Percentiles rank a stretch among this genome's conserved stretches.
Conservation (phyloP, 2,113 vertebrate species). For the Petroica traversi region DNA sequence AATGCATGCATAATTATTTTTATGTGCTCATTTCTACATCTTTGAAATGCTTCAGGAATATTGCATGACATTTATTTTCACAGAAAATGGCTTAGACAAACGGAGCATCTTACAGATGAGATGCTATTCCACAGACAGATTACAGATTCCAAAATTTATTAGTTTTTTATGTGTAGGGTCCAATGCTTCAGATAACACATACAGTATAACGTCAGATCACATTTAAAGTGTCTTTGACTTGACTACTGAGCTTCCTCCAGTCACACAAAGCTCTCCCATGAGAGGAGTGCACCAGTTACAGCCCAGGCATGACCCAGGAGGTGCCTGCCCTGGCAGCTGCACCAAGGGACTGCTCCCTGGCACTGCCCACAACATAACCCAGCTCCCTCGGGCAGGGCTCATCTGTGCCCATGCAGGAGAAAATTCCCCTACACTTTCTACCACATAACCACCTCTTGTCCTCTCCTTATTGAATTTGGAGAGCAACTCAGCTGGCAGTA, state of each 20-base stretch:
- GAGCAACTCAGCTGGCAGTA: neutral
- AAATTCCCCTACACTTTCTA: neutral
- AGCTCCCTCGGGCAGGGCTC: neutral
- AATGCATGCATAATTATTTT: neutral
- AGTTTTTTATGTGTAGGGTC: accelerated
- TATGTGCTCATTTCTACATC: neutral
- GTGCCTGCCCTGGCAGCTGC: neutral
- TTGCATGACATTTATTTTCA: neutral
- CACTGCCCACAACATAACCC: neutral
- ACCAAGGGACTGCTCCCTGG: accelerated
- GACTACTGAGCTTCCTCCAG: neutral
- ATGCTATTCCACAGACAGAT: neutral
- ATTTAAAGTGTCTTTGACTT: neutral
- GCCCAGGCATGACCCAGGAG: accelerated
- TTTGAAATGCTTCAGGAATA: neutral
- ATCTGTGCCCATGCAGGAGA: neutral
- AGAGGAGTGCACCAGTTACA: neutral
- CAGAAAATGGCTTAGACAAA: neutral
- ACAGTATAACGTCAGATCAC: accelerated
- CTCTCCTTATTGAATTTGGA: accelerated
- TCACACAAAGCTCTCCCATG: neutral
- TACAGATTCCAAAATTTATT: neutral
- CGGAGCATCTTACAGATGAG: neutral
- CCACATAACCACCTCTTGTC: neutral
- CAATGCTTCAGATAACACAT: neutral